Conservation (phyloP, 2,888 invertebrate genomes). For the Auanema freiburgensis region DNA sequence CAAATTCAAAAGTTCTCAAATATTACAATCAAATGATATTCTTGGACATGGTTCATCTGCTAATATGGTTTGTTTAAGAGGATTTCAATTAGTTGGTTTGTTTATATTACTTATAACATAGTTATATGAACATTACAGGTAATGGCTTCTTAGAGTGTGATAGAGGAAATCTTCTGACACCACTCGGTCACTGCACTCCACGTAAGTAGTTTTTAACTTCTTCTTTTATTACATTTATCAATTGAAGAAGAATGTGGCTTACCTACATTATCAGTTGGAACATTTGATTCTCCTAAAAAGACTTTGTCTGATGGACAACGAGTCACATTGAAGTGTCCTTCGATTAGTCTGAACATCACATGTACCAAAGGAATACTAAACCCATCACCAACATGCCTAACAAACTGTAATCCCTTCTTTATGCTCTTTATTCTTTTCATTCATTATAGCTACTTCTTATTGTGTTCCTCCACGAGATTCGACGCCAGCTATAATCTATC, state of each 20-base stretch:
- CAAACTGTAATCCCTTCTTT: conserved; percentile 33
- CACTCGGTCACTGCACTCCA: conserved; percentile 53
- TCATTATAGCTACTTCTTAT: conserved; percentile 31
- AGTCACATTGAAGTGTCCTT: conserved; percentile 28
- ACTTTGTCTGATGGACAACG: conserved; percentile 34
- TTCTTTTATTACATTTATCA: not conserved
- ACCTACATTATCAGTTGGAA: conserved; percentile 29
- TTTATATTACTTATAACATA: not conserved
- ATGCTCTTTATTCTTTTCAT: not conserved
- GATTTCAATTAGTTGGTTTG: conserved; percentile 34
- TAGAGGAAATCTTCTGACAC: conserved; percentile 40
- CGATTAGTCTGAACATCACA: conserved; percentile 30
- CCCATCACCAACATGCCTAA: conserved; percentile 37
- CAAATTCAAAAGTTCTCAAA: conserved; percentile 47
- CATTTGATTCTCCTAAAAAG: conserved; percentile 22
- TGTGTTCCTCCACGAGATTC: conserved; percentile 49
- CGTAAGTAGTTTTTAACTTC: conserved; percentile 29
- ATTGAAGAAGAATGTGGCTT: conserved; percentile 41
- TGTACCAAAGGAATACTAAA: conserved; percentile 34
- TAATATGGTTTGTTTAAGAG: conserved; percentile 41
- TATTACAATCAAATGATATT: conserved; percentile 54
- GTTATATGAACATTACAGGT: conserved; percentile 21
- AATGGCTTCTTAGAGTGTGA: conserved; percentile 49
- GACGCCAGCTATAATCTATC: conserved; percentile 46
- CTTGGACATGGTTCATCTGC: conserved; percentile 51